Base-by-base conservation (phyloP, 2,888 invertebrate species). In the Neria commutata region DNA sequence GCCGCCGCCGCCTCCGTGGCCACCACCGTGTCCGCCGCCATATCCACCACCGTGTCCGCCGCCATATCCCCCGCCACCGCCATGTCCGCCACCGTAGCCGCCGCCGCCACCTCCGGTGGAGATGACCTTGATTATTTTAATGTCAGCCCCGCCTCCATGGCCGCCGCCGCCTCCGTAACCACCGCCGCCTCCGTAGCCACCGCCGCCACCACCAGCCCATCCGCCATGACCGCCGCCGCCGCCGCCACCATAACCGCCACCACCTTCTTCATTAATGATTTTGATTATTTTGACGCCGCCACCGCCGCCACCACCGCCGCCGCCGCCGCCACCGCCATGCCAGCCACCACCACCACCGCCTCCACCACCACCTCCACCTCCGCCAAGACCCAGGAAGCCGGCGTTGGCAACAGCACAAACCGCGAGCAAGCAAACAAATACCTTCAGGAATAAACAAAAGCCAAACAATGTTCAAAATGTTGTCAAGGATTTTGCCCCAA, bases 361-460 rank as follows among this genome's bases (percentile, higher is more conserved):
- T 10, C 70, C 69, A 5, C 60, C 69, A 65, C 65, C 62, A 16
- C 63, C 66, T 10, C 69, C 62, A 34, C 66, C 67, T 11, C 70
- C 69, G 26, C 65, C 63, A 1, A 67, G 65, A 54, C 69, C 65
- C 48, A 73, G 67, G 67, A 73, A 71, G 51, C 72, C 72, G 10
- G 70, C 72, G 14, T 70, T 71, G 54, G 72, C 72, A 66, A 71
- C 49, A 56, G 70, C 65, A 67, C 72, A 72, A 23, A 61, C 68
- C 56, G 72, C 73, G 23, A 73, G 71, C 69, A 73, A 68, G 64
- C 73, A 73, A 62, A 73, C 70, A 62, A 73, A 72, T 63, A 73
- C 69, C 73, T 73, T n/a, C n/a, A n/a, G 48, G 14, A 50, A 52
- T 10, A 16, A 45, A 5, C 5, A 29, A 5, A 29, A 29, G 5